Evolutionary conservation across 2,888 invertebrate species (phyloP), one percentile per base, ranked within the genome.

Genomic region (Ormyrus pomaceus): DNA sequence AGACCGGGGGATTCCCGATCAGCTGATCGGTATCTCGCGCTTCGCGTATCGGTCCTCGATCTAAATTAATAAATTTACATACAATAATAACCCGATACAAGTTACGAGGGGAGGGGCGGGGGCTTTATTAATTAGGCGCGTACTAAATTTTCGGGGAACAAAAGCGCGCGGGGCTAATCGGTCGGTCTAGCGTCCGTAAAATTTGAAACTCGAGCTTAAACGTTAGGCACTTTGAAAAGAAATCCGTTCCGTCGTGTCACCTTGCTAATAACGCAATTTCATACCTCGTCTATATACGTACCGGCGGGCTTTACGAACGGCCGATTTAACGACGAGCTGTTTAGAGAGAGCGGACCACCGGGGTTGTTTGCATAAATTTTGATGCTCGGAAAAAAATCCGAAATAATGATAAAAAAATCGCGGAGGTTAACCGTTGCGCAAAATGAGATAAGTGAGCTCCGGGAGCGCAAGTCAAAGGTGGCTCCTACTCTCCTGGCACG

Each of bases 341-440:
- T 83, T 82, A 83, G 83, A 85, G 85, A 19, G 19, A 1, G 19
- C 8, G 72, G 88, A 89, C 89, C 89, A 90, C 89, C 89, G 84
- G 87, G 87, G 88, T 86, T 82, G 88, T 82, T 79, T 56, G 10
- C 11, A 9, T 48, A 55, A 34, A 34, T 34, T 34, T 34, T 34
- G 2, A 34, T 3, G 55, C 50, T 11, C 46, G 48, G 19, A 46
- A 50, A 19, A 53, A 48, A 58, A 62, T 65, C n/a, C 45, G n/a
- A 59, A 65, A 58, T 65, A 74, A 58, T 53, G 19, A 46, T 34
- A 11, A 58, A 77, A 69, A 69, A 62, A 69, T n/a, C 55, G 10
- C 10, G 7, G 58, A n/a, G 53, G 19, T 61, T 5, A 72, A 62
- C 34, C 34, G 34, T 34, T 34, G 34, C 34, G 5, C 7, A 11